These are phyloP conservation scores for Sycophaga agraensis DNA, from an alignment of 1,140 invertebrate genomes.

Conservation along the genomic window DNA sequence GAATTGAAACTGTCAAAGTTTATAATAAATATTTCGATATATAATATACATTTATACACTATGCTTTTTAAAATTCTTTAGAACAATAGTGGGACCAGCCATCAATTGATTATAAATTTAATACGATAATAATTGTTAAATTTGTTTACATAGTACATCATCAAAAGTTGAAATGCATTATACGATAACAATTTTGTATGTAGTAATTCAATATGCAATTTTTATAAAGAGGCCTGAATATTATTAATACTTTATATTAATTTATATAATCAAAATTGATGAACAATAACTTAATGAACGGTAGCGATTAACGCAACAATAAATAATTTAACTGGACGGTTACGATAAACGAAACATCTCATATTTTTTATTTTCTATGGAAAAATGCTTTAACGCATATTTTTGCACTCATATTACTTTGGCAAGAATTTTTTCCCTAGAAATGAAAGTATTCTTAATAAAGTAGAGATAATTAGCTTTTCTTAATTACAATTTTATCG, in stretches of 20 bases:
- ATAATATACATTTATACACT: constrained; percentile 12
- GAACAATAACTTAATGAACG: not conserved
- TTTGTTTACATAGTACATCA: not conserved
- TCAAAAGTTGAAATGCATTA: not conserved
- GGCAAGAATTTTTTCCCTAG: constrained; percentile 28
- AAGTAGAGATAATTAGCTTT: no score
- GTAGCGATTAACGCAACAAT: constrained; percentile 12
- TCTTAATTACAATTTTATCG: no score
- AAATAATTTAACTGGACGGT: constrained; percentile 40
- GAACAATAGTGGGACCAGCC: constrained; percentile 30
- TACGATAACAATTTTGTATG: not conserved
- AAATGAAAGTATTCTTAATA: no score
- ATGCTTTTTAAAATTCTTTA: constrained; percentile 23
- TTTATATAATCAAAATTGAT: no score
- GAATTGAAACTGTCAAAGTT: not conserved
- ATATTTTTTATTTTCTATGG: constrained; percentile 28
- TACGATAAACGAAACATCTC: constrained; percentile 33
- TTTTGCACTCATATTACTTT: not conserved
- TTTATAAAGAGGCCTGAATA: not conserved
- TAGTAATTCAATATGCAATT: not conserved
- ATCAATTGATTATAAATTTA: constrained; percentile 20
- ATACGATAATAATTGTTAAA: constrained; percentile 9
- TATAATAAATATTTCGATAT: constrained; percentile 18
- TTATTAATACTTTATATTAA: not conserved
- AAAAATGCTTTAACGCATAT: constrained; percentile 17